These are phyloP conservation scores for Nomada fucata DNA, from an alignment of 2,888 invertebrate genomes.

Conservation along the genomic window DNA sequence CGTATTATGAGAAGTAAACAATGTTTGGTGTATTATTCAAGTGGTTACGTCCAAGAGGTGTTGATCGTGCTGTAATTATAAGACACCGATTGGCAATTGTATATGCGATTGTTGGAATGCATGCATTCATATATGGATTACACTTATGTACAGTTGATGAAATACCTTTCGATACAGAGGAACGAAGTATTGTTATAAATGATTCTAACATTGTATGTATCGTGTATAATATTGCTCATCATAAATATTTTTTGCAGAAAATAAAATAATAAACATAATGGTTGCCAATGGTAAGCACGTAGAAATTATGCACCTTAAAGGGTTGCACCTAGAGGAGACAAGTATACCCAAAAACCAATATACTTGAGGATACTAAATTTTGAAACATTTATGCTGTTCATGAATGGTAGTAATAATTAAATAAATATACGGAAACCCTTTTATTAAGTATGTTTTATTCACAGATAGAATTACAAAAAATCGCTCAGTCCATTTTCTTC, in stretches of 20 bases:
- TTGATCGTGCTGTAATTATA: fast-evolving
- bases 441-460: conserved; percentile 32
- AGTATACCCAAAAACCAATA: no score
- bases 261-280: no score
- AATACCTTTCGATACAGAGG: not conserved
- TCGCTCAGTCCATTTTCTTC: not conserved
- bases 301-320: no score
- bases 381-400: not conserved
- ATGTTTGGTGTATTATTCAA: not conserved
- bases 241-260: no score
- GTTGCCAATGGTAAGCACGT: no score
- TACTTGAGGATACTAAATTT: not conserved
- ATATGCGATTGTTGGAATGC: conserved; percentile 66
- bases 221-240: not conserved
- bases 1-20: not conserved
- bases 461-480: conserved; percentile 24
- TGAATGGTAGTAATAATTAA: conserved; percentile 23
- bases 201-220: not conserved
- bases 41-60: not conserved
- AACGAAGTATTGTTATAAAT: conserved; percentile 20
- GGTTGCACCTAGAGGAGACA: no score
- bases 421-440: conserved; percentile 34
- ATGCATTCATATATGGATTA: conserved; percentile 16
- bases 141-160: fast-evolving
- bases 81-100: not conserved